Base-by-base conservation (phyloP, 2,888 invertebrate genomes). In the Strigamia crassipes region DNA sequence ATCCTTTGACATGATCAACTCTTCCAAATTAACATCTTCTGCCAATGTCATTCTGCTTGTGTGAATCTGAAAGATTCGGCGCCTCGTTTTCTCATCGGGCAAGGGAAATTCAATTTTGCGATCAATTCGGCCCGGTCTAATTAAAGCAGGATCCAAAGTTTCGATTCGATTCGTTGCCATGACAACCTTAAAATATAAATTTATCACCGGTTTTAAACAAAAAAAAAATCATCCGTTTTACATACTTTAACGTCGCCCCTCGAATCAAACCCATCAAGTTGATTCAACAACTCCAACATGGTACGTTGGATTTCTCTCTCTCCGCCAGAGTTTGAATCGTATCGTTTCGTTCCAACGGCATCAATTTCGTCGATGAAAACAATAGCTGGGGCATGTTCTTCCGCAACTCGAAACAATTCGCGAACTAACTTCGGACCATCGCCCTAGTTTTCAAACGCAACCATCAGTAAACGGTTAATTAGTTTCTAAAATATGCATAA, bases 361-460 rank as follows among this genome's bases (percentile, higher is more conserved):
- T 99, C 99, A 86, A 99, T 99, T 91, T 99, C 99, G 91, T 99
- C 99, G 86, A 99, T 99, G 87, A 99, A 99, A 13, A 99, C 98
- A 88, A 99, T 99, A 0, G 99, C 98, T 0, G 99, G 99, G 0
- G 99, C 98, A 90, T 99, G 97, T 87, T 99, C 99, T 87, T 99
- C 99, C 0, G 99, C 99, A n/a, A 99, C 99, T 85, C 99, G 91
- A 89, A 99, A 99, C 83, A 99, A 89, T 87, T 99, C 99, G 82
- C 99, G 91, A 0, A 99, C 99, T 83, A 99, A 90, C 89, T 99
- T 99, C 0, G 99, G 99, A 0, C 99, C 99, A 90, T 99, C 99
- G 84, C 99, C 99, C 92, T 93, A 86, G 83, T 85, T 27, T 27
- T 27, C 27, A 27, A 61, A 84, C 78, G 83, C 78, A 46, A 78